Evolutionary conservation across 92 coral and sea anemone genomes (phyloP), one percentile per base, ranked within the genome.

Genomic region (Porites divaricata): DNA sequence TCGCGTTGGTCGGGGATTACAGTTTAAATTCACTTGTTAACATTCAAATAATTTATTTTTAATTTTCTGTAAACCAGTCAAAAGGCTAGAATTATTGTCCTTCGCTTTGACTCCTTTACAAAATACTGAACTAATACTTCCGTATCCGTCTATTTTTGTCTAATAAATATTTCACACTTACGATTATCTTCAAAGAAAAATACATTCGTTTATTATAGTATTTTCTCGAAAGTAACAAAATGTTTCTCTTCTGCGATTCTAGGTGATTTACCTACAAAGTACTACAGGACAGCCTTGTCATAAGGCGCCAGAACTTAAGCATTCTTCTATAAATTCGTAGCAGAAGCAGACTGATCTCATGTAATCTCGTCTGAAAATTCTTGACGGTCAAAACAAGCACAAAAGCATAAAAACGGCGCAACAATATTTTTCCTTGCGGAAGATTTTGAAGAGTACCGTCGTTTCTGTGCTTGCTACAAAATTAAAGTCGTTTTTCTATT

Each of bases 141-240:
- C 12, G 3, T 64, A 7, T 16, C 8, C 16, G 59, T 58, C 16
- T 22, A 6, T n/a, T 45, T 61, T 51, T 20, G 1, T 23, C 63
- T 10, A 78, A 78, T 78, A 78, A 78, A 78, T 78, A 78, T 1
- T 20, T 51, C 74, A 21, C 21, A 54, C 23, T 25, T 58, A 50
- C 3, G 6, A 35, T 35, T 35, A 35, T 35, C 45, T 35, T 35
- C 69, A 63, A 25, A 75, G 15, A 75, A 65, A 65, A 78, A 50
- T 78, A 63, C 81, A 78, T 49, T 48, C 25, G 15, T 20, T 78
- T 72, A 49, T 65, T 15, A 19, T 49, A 16, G 35, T 63, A 21
- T 63, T 49, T 15, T 63, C 8, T 49, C 2, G 19, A 21, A 63
- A 16, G 17, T 7, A 14, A 77, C 70, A 63, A 77, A 63, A 63